phyloP scores from a whole-genome alignment of 2,888 invertebrate species.

The Limenitis camilla region DNA sequence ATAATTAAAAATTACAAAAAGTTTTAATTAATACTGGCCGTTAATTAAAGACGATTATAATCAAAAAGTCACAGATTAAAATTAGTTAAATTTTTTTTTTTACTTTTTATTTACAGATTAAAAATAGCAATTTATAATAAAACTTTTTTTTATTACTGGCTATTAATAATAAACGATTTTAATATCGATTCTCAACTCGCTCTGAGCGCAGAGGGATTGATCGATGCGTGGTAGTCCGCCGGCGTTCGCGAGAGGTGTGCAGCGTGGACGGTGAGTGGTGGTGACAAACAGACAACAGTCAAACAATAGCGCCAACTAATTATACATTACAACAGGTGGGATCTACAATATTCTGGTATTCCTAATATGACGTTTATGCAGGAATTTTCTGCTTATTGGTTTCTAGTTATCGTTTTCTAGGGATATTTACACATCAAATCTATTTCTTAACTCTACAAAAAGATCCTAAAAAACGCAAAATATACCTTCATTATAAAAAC shows the following conservation, averaged over 20 bases:
- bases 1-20: too few species aligned
- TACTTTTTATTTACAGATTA: not conserved
- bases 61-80: not conserved
- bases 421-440: not conserved
- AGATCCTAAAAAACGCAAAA: too few species aligned
- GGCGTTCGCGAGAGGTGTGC: conserved; percentile 54
- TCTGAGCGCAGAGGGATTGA: conserved; percentile 37
- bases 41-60: too few species aligned
- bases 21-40: too few species aligned
- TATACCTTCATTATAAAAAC: too few species aligned
- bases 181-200: conserved; percentile 33
- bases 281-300: conserved; percentile 70
- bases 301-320: conserved; percentile 64
- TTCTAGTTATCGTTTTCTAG: not conserved
- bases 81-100: not conserved
- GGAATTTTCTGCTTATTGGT: not conserved
- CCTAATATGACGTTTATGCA: not conserved
- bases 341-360: conserved; percentile 30
- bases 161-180: not conserved
- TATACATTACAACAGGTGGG: conserved; percentile 62
- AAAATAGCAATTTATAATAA: not conserved
- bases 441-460: not conserved
- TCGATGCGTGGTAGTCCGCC: conserved; percentile 48
- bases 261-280: conserved; percentile 32
- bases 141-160: not conserved